Base-by-base conservation (phyloP, 2,113 vertebrate genomes). In the Emydocephalus ijimae region DNA sequence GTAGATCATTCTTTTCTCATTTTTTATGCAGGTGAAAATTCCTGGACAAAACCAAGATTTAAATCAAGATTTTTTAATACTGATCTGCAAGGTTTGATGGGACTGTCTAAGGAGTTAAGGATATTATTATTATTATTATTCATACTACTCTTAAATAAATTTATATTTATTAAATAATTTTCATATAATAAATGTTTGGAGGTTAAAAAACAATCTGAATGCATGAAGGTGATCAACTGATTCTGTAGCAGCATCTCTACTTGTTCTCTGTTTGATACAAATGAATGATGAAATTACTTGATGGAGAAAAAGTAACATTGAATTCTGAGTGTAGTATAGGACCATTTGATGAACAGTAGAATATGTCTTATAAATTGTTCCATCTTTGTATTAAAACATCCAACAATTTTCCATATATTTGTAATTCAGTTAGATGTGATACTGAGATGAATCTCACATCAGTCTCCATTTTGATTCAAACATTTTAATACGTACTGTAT, bases 201-300 rank as follows among this genome's bases (percentile, higher is more conserved):
- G 34, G 5, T 39, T 39, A 34, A 81, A 20, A n/a, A 81, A 81
- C 34, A 39, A 39, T 39, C n/a, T 81, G n/a, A 81, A 81, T 39
- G n/a, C 34, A 39, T 39, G 69, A 81, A 81, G 59, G 69, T 34
- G 18, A 0, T 0, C 34, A 91, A 59, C 93, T 94, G 94, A 88
- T 96, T 94, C 85, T 95, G 89, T 3, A 95, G 93, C 92, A 69
- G 15, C 94, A 95, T 54, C 91, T 96, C 93, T 92, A 87, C 86
- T 91, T 93, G 90, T 59, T 92, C 88, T n/a, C 4, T 48, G 34
- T 94, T 74, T 87, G 94, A 3, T 91, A 93, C 93, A 90, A 95
- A 93, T 94, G 54, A 45, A 88, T 45, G 29, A 54, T 88, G 34
- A 45, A 96, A 92, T 39, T 4, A 12, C 88, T 96, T 95, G 89